Percentiles rank a stretch among this genome's conserved stretches.
These are phyloP conservation scores for Chaetodon trifascialis DNA, from an alignment of 2,113 vertebrate species.

Conservation along the genomic window DNA sequence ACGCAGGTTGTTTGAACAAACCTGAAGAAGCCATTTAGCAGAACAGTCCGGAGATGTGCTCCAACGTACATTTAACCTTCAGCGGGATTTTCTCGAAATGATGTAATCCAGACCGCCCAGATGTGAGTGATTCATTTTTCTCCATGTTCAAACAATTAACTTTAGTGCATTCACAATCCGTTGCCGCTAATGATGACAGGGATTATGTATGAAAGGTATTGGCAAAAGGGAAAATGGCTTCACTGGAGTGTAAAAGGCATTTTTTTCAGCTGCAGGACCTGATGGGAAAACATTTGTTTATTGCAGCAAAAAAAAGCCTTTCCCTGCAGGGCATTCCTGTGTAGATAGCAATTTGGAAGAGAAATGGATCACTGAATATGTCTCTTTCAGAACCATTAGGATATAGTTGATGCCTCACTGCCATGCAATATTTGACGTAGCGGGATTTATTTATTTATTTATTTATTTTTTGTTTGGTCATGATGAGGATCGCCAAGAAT, in stretches of 20 bases:
- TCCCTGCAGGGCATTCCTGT: conserved; percentile 49
- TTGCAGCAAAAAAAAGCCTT: conserved; percentile 49
- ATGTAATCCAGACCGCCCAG: neutral
- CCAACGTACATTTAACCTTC: conserved; percentile 22
- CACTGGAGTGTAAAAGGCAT: conserved; percentile 32
- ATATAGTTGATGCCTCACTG: conserved; percentile 21
- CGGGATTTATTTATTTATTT: conserved; percentile 53
- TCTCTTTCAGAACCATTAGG: conserved; percentile 40
- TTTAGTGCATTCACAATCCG: conserved; percentile 52
- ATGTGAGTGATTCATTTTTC: conserved; percentile 38
- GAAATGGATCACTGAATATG: conserved; percentile 56
- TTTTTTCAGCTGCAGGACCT: conserved; percentile 39
- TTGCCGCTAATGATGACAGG: conserved; percentile 48
- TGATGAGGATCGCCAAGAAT: neutral
- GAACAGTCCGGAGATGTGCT: neutral
- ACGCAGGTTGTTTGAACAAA: neutral
- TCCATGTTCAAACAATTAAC: conserved; percentile 48
- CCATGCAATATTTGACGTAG: conserved; percentile 33
- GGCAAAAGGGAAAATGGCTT: conserved; percentile 45
- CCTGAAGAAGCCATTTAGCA: neutral
- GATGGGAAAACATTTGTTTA: conserved; percentile 62
- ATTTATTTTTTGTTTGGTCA: neutral
- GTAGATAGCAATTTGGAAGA: conserved; percentile 63
- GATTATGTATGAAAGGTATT: conserved; percentile 57
- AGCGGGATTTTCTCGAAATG: neutral